phyloP scores from a whole-genome alignment of 2,113 vertebrate genomes.

The Myotis lucifugus region DNA sequence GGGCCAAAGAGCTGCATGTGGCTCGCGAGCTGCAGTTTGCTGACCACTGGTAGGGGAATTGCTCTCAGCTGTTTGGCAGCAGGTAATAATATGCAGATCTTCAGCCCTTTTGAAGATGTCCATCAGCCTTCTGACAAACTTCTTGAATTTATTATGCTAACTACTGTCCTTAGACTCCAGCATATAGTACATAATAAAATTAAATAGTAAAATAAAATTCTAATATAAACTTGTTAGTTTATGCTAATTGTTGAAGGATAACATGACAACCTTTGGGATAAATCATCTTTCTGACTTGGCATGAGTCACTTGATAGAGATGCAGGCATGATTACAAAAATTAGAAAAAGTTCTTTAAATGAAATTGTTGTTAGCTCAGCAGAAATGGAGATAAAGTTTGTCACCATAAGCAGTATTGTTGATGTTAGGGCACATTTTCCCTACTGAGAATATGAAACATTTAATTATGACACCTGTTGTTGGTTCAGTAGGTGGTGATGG shows the following conservation, averaged over 20 bases:
- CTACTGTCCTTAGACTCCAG: too few relatives aligned
- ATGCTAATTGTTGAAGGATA: background rate
- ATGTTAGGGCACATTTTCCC: background rate
- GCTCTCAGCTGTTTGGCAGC: too few relatives aligned
- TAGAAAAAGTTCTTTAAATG: background rate
- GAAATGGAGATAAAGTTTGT: background rate
- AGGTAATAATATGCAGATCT: too few relatives aligned
- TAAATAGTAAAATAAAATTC: background rate
- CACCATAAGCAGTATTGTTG: background rate
- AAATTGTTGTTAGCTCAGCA: background rate
- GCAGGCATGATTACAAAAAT: background rate
- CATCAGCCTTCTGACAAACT: too few relatives aligned
- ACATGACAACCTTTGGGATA: background rate
- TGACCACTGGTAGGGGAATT: too few relatives aligned
- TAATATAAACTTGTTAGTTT: background rate
- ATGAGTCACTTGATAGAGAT: background rate
- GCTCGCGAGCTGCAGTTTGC: too few relatives aligned
- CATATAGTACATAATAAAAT: background rate
- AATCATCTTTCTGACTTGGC: background rate
- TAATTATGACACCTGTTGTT: background rate
- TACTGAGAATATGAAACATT: background rate
- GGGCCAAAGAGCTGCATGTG: too few relatives aligned
- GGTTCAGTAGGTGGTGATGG: too few relatives aligned
- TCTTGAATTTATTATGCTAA: too few relatives aligned
- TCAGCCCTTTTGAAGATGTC: too few relatives aligned